phyloP scores from a whole-genome alignment of 2,888 invertebrate genomes.

The Dolichomitus sp. region DNA sequence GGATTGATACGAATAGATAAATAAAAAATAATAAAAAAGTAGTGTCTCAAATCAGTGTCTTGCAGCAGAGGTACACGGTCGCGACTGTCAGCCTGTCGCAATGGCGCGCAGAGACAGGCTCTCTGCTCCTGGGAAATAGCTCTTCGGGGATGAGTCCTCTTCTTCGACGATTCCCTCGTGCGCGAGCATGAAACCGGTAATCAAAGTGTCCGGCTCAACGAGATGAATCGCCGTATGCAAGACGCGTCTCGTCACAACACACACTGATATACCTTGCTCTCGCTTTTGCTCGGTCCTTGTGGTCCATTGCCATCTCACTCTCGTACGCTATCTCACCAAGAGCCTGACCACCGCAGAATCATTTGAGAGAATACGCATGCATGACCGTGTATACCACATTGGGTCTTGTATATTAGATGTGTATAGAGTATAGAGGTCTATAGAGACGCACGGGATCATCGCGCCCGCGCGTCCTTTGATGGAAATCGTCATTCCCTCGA shows the following conservation, averaged over 20 bases:
- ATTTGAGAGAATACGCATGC: conserved; percentile 53
- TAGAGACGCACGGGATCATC: conserved; percentile 53
- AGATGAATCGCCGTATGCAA: conserved; percentile 80
- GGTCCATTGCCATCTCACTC: conserved; percentile 5
- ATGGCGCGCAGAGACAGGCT: conserved; percentile 37
- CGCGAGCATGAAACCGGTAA: conserved; percentile 82
- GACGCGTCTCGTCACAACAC: conserved; percentile 72
- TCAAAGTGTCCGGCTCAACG: conserved; percentile 83
- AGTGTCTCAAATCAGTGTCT: conserved; percentile 25
- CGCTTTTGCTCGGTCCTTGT: conserved; percentile 48
- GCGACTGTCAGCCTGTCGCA: conserved; percentile 30
- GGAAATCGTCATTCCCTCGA: conserved; percentile 78
- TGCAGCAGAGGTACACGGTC: conserved; percentile 23
- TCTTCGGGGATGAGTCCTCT: conserved; percentile 56
- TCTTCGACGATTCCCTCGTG: conserved; percentile 75
- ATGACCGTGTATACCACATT: conserved; percentile 28
- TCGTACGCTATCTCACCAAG: neutral
- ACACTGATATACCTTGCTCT: conserved; percentile 28
- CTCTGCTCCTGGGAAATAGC: conserved; percentile 49
- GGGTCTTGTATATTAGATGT: conserved; percentile 49
- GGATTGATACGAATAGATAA: neutral
- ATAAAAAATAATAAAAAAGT: neutral
- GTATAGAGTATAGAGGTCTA: conserved; percentile 39
- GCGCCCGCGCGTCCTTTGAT: conserved; percentile 73
- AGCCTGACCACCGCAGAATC: conserved; percentile 41